phyloP scores from a whole-genome alignment of 2,113 vertebrate species.

The Dolichotis patagonum region DNA sequence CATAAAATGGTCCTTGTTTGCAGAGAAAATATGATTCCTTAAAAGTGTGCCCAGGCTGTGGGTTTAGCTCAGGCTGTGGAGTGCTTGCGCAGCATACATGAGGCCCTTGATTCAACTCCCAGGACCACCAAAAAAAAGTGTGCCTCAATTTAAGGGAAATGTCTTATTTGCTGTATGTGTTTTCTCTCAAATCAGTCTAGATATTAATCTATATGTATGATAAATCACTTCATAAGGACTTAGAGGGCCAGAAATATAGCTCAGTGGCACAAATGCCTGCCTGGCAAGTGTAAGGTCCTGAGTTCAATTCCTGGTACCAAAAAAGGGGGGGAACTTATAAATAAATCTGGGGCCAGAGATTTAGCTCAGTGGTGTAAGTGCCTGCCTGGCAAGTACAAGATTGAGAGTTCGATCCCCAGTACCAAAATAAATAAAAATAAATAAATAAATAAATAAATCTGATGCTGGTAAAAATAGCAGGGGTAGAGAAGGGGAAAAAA shows the following conservation, averaged over 20 bases:
- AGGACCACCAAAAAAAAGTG: neutral
- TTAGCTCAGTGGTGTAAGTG: no score
- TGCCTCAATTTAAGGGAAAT: neutral
- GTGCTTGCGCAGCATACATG: neutral
- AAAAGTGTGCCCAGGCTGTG: neutral
- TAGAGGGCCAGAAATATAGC: neutral
- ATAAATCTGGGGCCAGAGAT: neutral
- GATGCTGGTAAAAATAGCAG: neutral
- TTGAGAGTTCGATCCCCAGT: no score
- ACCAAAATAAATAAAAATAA: neutral
- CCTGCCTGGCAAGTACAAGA: no score
- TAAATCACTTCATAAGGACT: neutral
- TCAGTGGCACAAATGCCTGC: no score
- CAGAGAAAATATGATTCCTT: neutral
- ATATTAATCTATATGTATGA: neutral
- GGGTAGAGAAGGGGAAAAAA: neutral
- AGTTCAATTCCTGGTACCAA: no score
- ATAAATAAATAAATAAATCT: neutral
- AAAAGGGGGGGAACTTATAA: no score
- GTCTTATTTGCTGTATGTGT: neutral
- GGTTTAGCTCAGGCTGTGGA: neutral
- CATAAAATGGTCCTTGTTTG: neutral
- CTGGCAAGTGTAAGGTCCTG: no score
- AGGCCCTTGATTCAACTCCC: neutral
- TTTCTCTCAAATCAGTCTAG: neutral